Evolutionary conservation across 2,888 invertebrate genomes (phyloP).

Genomic region (Eueremaeus valkanovi): DNA sequence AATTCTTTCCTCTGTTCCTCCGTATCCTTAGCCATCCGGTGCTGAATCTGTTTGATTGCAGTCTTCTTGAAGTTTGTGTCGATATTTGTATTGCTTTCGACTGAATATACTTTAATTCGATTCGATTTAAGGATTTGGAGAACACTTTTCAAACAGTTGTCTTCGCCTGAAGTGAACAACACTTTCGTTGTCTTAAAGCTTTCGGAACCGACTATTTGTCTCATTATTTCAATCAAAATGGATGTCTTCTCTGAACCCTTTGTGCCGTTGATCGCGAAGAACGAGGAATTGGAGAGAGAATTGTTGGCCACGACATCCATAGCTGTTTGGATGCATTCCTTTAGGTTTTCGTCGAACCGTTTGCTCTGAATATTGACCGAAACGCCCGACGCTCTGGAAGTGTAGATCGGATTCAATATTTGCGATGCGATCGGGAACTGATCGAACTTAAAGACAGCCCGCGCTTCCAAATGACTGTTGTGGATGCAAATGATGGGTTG

Average conservation of each 20-base stretch:
- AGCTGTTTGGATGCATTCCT: neutral
- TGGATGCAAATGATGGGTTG: neutral
- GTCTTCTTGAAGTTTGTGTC: neutral
- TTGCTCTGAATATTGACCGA: neutral
- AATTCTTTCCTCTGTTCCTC: neutral
- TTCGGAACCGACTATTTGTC: neutral
- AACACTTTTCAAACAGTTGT: neutral
- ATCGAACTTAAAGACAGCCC: neutral
- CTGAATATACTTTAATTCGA: neutral
- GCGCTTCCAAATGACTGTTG: neutral
- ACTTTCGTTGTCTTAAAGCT: neutral
- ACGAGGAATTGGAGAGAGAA: neutral
- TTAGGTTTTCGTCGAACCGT: neutral
- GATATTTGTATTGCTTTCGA: neutral
- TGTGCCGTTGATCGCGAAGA: neutral
- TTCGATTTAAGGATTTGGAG: neutral
- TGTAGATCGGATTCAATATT: neutral
- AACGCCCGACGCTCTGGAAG: neutral
- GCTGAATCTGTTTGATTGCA: neutral
- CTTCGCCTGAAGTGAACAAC: neutral
- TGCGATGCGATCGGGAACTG: neutral
- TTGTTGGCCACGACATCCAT: constrained; percentile 6
- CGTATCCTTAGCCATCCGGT: neutral
- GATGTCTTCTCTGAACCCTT: neutral
- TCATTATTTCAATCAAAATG: neutral